Evolutionary conservation across 2,113 vertebrate genomes (phyloP), one percentile per base, ranked within the genome.

Genomic region (Grammomys surdaster): DNA sequence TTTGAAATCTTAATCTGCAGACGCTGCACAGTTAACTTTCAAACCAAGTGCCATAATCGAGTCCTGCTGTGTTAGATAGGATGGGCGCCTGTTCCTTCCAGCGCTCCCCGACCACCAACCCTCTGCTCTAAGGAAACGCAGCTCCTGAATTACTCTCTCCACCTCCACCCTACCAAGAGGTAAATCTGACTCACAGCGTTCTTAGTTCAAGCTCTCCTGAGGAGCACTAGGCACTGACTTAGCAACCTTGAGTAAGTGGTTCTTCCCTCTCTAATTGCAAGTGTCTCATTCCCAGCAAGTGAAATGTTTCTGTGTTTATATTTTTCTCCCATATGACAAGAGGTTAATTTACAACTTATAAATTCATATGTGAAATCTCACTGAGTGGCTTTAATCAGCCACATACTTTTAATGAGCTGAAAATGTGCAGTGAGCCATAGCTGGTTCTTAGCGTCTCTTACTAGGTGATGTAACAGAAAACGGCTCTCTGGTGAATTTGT

Each of bases 1-100:
- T 94, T 76, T 19, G 91, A 95, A 93, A 56, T 85, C 28, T 94
- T 93, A 63, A 76, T 85, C 9, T 88, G 78, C 96, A 22, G 63
- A 91, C 75, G 73, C 48, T 95, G 11, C 58, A 33, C 8, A 76
- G 56, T 84, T 80, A 84, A n/a, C 31, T 75, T 72, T 60, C 75
- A 93, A 96, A 88, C 60, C 13, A 54, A 82, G 5, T 14, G 88
- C 43, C 72, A 20, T 84, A 81, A 69, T n/a, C 51, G 72, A 91
- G 65, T 63, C 19, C 8, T 36, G 51, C 48, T 67, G 58, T 7
- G 11, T 85, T 51, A 72, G 58, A 31, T 84, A 65, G 76, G 70
- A 75, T 51, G 67, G 13, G 93, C 33, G 20, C 73, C 28, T n/a
- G 5, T 56, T 58, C 76, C 28, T 88, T 93, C 90, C 48, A 85